These are phyloP conservation scores for Australoheros scitulus DNA, from an alignment of 2,113 vertebrate genomes.

Conservation along the genomic window DNA sequence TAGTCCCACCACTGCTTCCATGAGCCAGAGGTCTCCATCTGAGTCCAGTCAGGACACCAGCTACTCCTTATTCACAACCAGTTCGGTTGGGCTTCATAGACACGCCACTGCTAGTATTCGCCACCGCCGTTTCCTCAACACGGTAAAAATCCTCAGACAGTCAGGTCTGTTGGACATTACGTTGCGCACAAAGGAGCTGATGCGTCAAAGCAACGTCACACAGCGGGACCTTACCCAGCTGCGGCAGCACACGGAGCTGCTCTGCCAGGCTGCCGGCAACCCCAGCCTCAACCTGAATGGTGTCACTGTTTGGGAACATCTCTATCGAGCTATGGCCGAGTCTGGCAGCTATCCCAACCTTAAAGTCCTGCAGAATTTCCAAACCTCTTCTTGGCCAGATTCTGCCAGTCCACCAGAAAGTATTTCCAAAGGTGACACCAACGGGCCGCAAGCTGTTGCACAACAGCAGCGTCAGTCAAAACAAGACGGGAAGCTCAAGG, in stretches of 20 bases:
- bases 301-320: slow-evolving; percentile 43
- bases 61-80: slow-evolving; percentile 22
- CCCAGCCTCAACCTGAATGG: slow-evolving; percentile 1
- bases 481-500: slow-evolving; percentile 3
- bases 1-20: slow-evolving; percentile 18
- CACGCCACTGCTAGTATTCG: slow-evolving; percentile 14
- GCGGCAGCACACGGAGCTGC: slow-evolving; percentile 72
- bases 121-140: slow-evolving; percentile 77
- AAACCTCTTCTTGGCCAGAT: not conserved
- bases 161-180: slow-evolving; percentile 79
- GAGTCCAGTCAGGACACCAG: slow-evolving; percentile 34
- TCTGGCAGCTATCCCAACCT: slow-evolving; percentile 71
- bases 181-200: slow-evolving; percentile 75
- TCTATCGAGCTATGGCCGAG: slow-evolving; percentile 68
- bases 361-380: slow-evolving; percentile 17
- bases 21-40: slow-evolving; percentile 32
- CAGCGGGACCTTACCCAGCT: slow-evolving; percentile 74
- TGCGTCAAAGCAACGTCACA: slow-evolving; percentile 67
- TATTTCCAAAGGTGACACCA: not conserved
- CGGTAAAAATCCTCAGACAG: slow-evolving; percentile 72
- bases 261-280: slow-evolving; percentile 63
- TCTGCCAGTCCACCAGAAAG: not conserved
- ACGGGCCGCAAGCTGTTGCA: not conserved
- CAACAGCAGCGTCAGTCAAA: slow-evolving; percentile 9
- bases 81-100: slow-evolving; percentile 1